These are phyloP conservation scores for Corythoichthys intestinalis DNA, from an alignment of 2,113 vertebrate genomes.

Conservation along the genomic window DNA sequence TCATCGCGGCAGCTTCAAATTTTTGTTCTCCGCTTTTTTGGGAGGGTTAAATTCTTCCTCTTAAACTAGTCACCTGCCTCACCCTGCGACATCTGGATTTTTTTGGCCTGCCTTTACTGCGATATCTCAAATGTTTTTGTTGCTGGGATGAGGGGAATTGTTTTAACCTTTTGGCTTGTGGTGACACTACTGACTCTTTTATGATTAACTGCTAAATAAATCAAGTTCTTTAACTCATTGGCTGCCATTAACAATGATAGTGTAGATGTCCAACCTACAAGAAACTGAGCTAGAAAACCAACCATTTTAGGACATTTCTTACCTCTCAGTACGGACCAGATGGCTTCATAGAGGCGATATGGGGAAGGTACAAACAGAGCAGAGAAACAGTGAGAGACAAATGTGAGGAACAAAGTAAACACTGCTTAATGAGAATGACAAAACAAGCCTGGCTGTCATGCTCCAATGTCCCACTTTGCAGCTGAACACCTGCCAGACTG, in stretches of 20 bases:
- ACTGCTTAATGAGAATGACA: constrained; percentile 37
- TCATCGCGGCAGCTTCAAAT: too few relatives aligned
- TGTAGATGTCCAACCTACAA: background rate
- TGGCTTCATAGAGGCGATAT: constrained; percentile 41
- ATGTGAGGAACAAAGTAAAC: constrained; percentile 36
- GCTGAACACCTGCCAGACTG: constrained; percentile 33
- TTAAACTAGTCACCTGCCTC: too few relatives aligned
- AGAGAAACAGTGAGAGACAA: constrained; percentile 1
- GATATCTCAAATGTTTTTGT: too few relatives aligned
- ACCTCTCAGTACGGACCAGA: constrained; percentile 68
- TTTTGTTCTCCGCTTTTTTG: too few relatives aligned
- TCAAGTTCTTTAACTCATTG: background rate
- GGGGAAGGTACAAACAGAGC: constrained; percentile 16
- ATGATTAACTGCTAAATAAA: too few relatives aligned
- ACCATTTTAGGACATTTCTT: constrained; percentile 24
- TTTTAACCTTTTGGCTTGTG: too few relatives aligned
- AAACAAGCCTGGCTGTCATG: constrained; percentile 31
- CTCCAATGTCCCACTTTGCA: constrained; percentile 36
- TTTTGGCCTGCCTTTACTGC: too few relatives aligned
- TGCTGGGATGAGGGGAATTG: too few relatives aligned
- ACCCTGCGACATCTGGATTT: too few relatives aligned
- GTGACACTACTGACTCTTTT: too few relatives aligned
- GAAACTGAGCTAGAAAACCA: background rate
- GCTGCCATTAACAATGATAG: background rate
- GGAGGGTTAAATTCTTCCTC: too few relatives aligned